A percentile compares a stretch with the other conserved stretches of the same genome.
Conservation (phyloP, 2,797 vertebrate species). For the Etheostoma nigrum region DNA sequence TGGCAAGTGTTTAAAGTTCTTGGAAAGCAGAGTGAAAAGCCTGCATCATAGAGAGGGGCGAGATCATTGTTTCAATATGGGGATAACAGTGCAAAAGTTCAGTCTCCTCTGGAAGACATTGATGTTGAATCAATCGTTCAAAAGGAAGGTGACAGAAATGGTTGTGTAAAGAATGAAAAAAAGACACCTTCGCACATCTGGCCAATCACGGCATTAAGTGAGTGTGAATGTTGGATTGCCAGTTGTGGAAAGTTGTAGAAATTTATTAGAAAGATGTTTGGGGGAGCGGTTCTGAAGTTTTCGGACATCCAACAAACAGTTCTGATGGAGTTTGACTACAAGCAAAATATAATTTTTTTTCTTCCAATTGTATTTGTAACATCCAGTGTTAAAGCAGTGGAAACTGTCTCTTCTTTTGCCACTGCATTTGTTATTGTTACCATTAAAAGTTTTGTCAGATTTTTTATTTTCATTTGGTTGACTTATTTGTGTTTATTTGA, state of each 20-base stretch:
- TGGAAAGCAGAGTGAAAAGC: neutral
- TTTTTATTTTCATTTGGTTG: neutral
- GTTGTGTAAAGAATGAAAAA: neutral
- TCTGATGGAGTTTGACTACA: neutral
- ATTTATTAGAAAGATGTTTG: no score
- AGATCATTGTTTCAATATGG: neutral
- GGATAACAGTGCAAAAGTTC: neutral
- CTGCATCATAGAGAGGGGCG: neutral
- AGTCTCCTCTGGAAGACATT: neutral
- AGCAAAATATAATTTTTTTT: neutral
- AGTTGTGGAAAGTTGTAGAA: neutral
- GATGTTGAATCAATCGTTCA: neutral
- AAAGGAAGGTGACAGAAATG: neutral
- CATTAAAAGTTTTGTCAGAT: neutral
- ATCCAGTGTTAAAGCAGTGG: neutral
- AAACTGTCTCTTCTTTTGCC: neutral
- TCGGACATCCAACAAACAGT: no score
- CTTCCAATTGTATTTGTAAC: neutral
- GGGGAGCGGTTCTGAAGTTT: neutral
- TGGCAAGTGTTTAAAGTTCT: constrained; percentile 6
- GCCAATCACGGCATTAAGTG: neutral
- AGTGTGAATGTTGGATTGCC: neutral
- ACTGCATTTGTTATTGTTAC: neutral
- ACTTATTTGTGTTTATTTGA: neutral
- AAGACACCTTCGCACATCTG: neutral